Base-by-base conservation (phyloP, 1,140 invertebrate species). In the Drosophila ercepeae region DNA sequence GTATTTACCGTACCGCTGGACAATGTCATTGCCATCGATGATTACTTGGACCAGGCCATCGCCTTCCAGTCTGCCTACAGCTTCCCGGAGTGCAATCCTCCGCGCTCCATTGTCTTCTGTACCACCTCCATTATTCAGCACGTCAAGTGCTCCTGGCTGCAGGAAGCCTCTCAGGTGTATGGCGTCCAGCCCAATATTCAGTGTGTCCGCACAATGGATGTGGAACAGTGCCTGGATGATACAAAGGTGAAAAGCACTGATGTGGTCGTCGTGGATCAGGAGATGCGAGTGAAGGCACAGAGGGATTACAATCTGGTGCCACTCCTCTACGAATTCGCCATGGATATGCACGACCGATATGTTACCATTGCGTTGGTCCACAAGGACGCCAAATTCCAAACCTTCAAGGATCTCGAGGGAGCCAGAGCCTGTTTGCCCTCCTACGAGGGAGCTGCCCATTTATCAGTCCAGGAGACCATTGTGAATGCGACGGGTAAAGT, bases 61-160 rank as follows among this genome's bases (percentile, higher is more conserved):
- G 95, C 93, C 19, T 95, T 94, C 69, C 75, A 92, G 29, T 94
- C 93, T 50, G 94, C 94, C 0, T 94, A 95, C 71, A 93, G 93
- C 64, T 93, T 93, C 59, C 92, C 92, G 0, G 92, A 93, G 0
- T 96, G 95, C 75, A 93, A 93, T 78, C 94, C 94, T 0, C 93
- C 94, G 0, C 92, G 95, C 4, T 92, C 93, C 18, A 92, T 95
- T 25, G 92, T 92, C 0, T 91, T 95, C 39, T 96, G 95, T 71
- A 94, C 94, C 0, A 93, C 93, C 0, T 94, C 94, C 0, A 92
- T 94, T 32, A 79, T 94, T 0, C 94, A 95, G 60, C 93, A 93
- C 27, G 92, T 93, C 25, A 97, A 97, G 76, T 97, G 96, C 78
- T 92, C 94, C 7, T 95, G 94, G 94, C 78, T 97, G 71, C 93